Percentiles rank a stretch among this genome's conserved stretches.
Conservation (phyloP, 2,888 invertebrate species). For the Erannis defoliaria region DNA sequence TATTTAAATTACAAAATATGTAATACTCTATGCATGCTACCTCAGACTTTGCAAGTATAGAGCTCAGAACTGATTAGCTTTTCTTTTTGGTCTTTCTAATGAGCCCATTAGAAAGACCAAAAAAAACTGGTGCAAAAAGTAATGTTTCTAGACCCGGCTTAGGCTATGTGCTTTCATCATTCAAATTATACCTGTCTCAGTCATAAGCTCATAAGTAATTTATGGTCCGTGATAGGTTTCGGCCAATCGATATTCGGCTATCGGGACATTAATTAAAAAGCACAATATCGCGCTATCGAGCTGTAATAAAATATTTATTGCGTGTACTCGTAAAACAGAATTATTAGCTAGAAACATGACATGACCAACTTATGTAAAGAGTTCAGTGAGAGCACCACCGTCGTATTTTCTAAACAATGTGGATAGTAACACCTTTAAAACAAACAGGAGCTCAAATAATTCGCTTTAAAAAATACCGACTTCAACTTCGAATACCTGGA, state of each 20-base stretch:
- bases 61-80: too few species aligned
- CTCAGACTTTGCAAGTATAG: too few species aligned
- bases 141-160: too few species aligned
- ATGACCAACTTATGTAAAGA: background rate
- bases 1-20: too few species aligned
- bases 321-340: constrained; percentile 21
- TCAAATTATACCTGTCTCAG: background rate
- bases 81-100: too few species aligned
- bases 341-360: constrained; percentile 6
- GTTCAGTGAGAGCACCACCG: background rate
- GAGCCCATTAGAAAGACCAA: too few species aligned
- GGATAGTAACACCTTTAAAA: background rate
- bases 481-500: too few species aligned
- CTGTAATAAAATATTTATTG: constrained; percentile 35
- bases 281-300: constrained; percentile 33
- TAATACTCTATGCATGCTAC: too few species aligned
- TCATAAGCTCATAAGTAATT: constrained; percentile 7
- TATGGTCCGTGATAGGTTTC: constrained; percentile 22
- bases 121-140: too few species aligned
- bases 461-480: too few species aligned
- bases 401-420: background rate
- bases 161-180: too few species aligned
- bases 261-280: constrained; percentile 35
- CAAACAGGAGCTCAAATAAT: too few species aligned
- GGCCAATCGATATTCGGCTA: constrained; percentile 23